These are phyloP conservation scores for Charadrius vociferus DNA, from an alignment of 2,113 vertebrate genomes.

Conservation along the genomic window DNA sequence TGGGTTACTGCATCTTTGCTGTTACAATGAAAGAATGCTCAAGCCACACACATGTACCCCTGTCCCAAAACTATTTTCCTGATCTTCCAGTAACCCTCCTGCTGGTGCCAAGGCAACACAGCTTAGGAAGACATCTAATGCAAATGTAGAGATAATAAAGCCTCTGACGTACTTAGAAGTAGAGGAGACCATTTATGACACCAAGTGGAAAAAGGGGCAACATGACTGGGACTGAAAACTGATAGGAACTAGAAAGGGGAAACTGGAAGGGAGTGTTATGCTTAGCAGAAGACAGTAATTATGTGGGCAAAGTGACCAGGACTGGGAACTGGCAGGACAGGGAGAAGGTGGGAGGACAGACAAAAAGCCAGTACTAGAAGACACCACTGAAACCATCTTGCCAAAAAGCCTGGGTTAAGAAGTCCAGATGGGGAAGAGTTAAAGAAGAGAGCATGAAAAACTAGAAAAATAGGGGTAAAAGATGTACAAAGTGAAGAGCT, in stretches of 20 bases:
- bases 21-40: neutral
- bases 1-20: neutral
- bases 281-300: neutral
- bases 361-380: neutral
- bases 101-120: neutral
- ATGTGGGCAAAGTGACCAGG: neutral
- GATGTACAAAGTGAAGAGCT: fast-evolving
- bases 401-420: neutral
- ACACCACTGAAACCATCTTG: neutral
- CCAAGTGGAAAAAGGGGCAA: neutral
- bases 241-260: neutral
- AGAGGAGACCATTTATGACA: neutral
- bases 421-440: neutral
- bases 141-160: neutral
- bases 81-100: neutral
- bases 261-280: neutral
- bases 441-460: neutral
- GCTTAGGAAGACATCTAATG: neutral
- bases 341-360: neutral
- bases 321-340: neutral
- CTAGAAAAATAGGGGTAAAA: neutral
- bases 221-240: neutral
- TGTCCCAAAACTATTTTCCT: neutral
- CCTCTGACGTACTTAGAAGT: fast-evolving
- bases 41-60: neutral